Evolutionary conservation across 2,113 vertebrate genomes (phyloP).

Genomic region (Gasterosteus nipponicus): DNA sequence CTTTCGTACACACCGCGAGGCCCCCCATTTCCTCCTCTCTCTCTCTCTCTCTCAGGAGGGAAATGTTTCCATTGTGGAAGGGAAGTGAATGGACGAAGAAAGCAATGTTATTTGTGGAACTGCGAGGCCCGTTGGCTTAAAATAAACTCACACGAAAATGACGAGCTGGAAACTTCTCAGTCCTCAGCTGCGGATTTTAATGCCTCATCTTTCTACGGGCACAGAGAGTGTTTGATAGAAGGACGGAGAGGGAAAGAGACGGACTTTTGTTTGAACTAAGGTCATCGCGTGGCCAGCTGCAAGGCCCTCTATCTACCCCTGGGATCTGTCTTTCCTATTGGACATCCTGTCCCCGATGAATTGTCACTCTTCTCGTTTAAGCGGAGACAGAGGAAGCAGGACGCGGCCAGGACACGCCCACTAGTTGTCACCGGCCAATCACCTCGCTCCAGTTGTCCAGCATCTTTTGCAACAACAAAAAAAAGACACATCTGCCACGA

Average conservation of each 20-base stretch:
- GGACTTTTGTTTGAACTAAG: constrained; percentile 69
- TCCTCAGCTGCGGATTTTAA: constrained; percentile 70
- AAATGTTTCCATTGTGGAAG: constrained; percentile 68
- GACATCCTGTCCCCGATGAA: constrained; percentile 76
- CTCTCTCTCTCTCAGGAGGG: constrained; percentile 80
- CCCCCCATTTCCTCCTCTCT: constrained; percentile 75
- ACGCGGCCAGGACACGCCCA: constrained; percentile 81
- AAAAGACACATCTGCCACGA: constrained; percentile 77
- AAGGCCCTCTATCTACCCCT: constrained; percentile 57
- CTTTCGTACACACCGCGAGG: constrained; percentile 63
- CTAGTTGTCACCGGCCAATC: constrained; percentile 75
- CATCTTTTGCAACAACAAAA: constrained; percentile 67
- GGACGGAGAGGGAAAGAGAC: constrained; percentile 41
- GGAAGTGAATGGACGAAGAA: constrained; percentile 71
- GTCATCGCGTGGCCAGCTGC: constrained; percentile 69
- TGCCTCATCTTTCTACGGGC: constrained; percentile 52
- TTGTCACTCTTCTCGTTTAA: constrained; percentile 79
- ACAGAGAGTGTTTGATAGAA: constrained; percentile 55
- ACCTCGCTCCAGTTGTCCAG: constrained; percentile 82
- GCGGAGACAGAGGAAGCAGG: constrained; percentile 80
- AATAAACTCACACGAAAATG: constrained; percentile 71
- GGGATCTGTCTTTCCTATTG: constrained; percentile 72
- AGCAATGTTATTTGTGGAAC: constrained; percentile 77
- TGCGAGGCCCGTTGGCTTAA: constrained; percentile 70
- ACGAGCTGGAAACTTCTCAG: constrained; percentile 71